Evolutionary conservation across 2,113 vertebrate species (phyloP), one percentile per base, ranked within the genome.

Genomic region (Plecturocebus donacophilus): DNA sequence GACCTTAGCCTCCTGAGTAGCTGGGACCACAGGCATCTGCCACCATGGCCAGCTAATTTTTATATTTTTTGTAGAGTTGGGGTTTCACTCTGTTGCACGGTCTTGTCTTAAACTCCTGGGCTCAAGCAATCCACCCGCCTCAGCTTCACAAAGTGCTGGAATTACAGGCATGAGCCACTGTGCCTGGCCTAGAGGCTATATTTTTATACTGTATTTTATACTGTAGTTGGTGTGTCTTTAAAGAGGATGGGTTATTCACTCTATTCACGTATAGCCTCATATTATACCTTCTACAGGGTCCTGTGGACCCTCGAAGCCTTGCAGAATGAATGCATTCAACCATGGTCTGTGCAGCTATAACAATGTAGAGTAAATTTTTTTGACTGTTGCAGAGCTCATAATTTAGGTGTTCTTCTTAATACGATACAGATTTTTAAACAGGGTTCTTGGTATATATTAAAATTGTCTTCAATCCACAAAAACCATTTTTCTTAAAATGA

Each of bases 401-500:
- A 87, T 93, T 75, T 76, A 89, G 82, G 8, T 80, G 30, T 88
- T 95, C 35, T 88, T 30, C 5, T 82, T 93, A 71, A 76, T 47
- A 58, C 54, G n/a, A 16, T 47, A 10, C 23, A 85, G 56, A 23
- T 30, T 80, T 84, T 95, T 76, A 81, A 95, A 66, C 17, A 79
- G 45, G 40, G 35, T 68, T 90, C 17, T 73, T 88, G 17, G 6
- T 79, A 40, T 76, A 27, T 92, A 54, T 58, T 94, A 82, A 85
- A 93, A 49, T 91, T 54, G 54, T 97, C 79, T 85, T 90, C 68
- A 58, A 96, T 14, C 52, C 79, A 61, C 47, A 68, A 38, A 88
- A 80, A 6, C 35, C 38, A 42, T 49, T 92, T 77, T 49, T 38
- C n/a, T n/a, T 80, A 38, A 56, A 45, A 45, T 64, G 61, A 64